phyloP scores from a whole-genome alignment of 2,113 vertebrate species.

The Bucco capensis region DNA sequence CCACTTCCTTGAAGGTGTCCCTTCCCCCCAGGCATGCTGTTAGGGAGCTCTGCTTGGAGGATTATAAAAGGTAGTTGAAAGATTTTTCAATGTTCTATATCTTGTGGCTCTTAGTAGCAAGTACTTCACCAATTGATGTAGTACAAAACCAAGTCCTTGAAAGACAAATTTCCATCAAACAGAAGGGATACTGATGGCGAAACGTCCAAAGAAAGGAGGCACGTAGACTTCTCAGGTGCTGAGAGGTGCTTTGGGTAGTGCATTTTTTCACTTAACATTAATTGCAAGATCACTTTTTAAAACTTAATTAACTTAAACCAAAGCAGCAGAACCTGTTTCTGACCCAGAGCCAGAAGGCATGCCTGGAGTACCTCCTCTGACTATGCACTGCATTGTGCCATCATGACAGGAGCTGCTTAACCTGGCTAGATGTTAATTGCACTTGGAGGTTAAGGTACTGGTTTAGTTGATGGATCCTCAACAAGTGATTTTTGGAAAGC shows the following conservation, averaged over 20 bases:
- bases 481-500: not conserved
- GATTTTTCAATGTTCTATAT: not conserved
- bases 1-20: not conserved
- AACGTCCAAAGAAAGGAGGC: not conserved
- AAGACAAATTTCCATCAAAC: not conserved
- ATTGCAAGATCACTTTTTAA: not conserved
- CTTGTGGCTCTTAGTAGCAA: not conserved
- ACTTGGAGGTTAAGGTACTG: not conserved
- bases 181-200: not conserved
- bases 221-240: not conserved
- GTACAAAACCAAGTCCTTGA: not conserved
- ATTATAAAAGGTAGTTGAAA: not conserved
- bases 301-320: not conserved
- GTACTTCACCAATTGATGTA: not conserved
- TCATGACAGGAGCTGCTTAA: not conserved
- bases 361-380: not conserved
- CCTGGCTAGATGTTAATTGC: not conserved
- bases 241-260: not conserved
- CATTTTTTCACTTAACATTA: not conserved
- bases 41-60: not conserved
- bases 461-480: not conserved
- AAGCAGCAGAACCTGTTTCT: not conserved
- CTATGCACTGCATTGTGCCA: not conserved
- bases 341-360: not conserved
- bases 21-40: not conserved